A percentile compares a stretch with the other conserved stretches of the same genome.
These are phyloP conservation scores for Carterocephalus palaemon DNA, from an alignment of 2,888 invertebrate species.

Conservation along the genomic window DNA sequence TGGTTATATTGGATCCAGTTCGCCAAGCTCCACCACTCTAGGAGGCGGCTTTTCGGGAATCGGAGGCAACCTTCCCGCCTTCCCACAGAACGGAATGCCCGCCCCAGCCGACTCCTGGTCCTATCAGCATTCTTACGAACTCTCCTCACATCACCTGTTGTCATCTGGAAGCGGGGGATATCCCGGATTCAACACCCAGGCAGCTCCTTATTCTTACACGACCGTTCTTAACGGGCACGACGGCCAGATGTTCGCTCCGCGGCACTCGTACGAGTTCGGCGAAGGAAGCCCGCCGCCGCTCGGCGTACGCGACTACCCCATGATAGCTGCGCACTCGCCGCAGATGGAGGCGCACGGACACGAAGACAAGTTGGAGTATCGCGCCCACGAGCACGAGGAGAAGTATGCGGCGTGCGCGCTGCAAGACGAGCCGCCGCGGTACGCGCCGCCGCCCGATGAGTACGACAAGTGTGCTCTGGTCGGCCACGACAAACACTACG, in stretches of 20 bases:
- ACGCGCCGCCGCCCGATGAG: conserved; percentile 76
- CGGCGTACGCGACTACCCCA: conserved; percentile 81
- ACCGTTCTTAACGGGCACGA: conserved; percentile 86
- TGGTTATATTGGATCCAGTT: conserved; percentile 85
- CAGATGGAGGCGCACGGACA: conserved; percentile 75
- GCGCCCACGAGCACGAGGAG: conserved; percentile 67
- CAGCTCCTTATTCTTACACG: conserved; percentile 81
- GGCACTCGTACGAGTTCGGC: conserved; percentile 80
- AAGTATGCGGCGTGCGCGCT: conserved; percentile 70
- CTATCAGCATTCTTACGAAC: conserved; percentile 87
- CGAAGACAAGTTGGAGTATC: conserved; percentile 72
- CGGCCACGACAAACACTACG: conserved; percentile 67
- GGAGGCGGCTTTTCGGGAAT: conserved; percentile 81
- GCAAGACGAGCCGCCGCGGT: conserved; percentile 75
- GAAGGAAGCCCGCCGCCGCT: conserved; percentile 82
- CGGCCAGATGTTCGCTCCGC: conserved; percentile 83
- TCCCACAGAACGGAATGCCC: conserved; percentile 80
- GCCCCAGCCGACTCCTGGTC: conserved; percentile 89
- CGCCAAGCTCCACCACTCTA: conserved; percentile 82
- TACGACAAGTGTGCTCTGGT: conserved; percentile 81
- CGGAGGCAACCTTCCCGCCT: conserved; percentile 69
- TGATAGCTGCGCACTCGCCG: conserved; percentile 82
- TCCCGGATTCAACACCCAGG: conserved; percentile 80
- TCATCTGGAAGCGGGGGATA: conserved; percentile 84
- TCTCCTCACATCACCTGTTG: conserved; percentile 86